Evolutionary conservation across 2,113 vertebrate genomes (phyloP), one percentile per base, ranked within the genome.

Genomic region (Pionites leucogaster): DNA sequence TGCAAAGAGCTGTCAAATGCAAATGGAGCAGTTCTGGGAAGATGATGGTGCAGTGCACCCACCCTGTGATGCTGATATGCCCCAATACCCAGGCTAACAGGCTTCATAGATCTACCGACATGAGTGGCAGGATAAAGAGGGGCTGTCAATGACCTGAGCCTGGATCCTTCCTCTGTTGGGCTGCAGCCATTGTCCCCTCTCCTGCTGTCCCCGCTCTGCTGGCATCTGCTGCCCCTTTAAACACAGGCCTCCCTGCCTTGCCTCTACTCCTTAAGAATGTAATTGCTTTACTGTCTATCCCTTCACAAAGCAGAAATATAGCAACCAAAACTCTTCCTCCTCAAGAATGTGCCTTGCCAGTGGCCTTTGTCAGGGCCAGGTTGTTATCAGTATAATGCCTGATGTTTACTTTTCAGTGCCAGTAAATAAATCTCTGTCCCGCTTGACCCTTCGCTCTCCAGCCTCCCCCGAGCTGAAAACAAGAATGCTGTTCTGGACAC

Each of bases 401-500:
- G 83, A 63, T 97, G 96, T 95, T 96, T 97, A 93, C 95, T 94
- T 82, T 94, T 94, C 92, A 84, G 84, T 93, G 94, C 95, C 97
- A 97, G 96, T 90, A 97, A 97, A 97, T 96, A 97, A 97, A 98
- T 97, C 98, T 97, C 94, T 87, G 92, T 88, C 97, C 96, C 94
- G 98, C 97, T 97, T 98, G 97, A 98, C 98, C 96, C 95, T 85
- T 94, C 68, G 57, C 97, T 97, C 98, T 97, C 85, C 90, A 95
- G 88, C 97, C 97, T 96, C 94, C 95, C 91, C 96, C 70, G 82
- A 97, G 98, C 96, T 98, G 93, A 84, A 98, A 98, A 98, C 90
- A 97, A 98, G 98, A 98, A 98, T 98, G 98, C 98, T 98, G 97
- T 97, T 98, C 98, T 98, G 98, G 98, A 98, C 98, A 97, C 97